phyloP scores from a whole-genome alignment of 2,888 invertebrate species.

The Drosophila ezoana region DNA sequence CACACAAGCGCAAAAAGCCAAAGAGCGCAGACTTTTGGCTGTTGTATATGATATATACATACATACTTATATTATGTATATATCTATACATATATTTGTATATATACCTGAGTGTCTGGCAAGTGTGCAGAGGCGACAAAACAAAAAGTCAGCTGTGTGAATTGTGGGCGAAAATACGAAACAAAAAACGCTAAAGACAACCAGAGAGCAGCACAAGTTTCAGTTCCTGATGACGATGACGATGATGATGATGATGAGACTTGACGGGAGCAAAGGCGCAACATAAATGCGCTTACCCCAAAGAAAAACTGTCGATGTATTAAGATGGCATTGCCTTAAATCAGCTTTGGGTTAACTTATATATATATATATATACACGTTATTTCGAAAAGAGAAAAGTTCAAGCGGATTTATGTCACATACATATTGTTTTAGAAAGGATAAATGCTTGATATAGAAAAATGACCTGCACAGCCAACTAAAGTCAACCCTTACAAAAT shows the following conservation, averaged over 20 bases:
- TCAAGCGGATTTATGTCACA: slow-evolving; percentile 2
- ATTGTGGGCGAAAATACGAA: slow-evolving; percentile 40
- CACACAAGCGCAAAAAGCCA: slow-evolving; percentile 35
- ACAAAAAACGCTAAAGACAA: slow-evolving; percentile 25
- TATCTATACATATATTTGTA: slow-evolving; percentile 5
- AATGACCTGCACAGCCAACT: background rate
- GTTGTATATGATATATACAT: slow-evolving; percentile 11
- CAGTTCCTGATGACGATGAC: slow-evolving; percentile 24
- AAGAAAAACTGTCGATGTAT: slow-evolving; percentile 22
- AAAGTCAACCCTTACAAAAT: too few species aligned
- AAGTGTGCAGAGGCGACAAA: slow-evolving; percentile 44
- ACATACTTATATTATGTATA: slow-evolving; percentile 1
- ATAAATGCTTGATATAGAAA: background rate
- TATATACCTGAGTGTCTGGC: slow-evolving; percentile 44
- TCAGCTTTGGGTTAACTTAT: slow-evolving; percentile 28
- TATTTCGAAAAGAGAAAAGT: slow-evolving; percentile 2
- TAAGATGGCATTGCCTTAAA: slow-evolving; percentile 21
- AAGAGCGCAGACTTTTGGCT: slow-evolving; percentile 42
- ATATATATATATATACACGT: background rate
- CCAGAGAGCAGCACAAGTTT: slow-evolving; percentile 24
- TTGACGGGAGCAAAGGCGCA: slow-evolving; percentile 54
- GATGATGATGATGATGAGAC: slow-evolving; percentile 44
- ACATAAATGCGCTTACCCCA: slow-evolving; percentile 37
- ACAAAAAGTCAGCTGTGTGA: slow-evolving; percentile 64
- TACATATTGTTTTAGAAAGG: background rate